Evolutionary conservation across 2,797 vertebrate genomes (phyloP).

Genomic region (Melanotaenia pygmaea): DNA sequence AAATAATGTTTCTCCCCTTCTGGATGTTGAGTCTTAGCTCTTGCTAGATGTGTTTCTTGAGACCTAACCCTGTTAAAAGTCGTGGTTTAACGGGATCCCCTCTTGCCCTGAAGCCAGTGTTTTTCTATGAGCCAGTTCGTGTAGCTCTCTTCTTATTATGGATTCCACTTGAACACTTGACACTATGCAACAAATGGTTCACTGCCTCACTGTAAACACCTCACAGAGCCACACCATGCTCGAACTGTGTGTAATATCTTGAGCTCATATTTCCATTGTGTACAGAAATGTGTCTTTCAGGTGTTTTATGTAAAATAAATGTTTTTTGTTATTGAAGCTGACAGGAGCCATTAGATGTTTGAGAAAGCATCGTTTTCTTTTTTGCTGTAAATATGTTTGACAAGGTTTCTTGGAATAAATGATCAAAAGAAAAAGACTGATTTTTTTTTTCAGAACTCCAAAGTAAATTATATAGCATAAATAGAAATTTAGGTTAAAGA

Average conservation of each 20-base stretch:
- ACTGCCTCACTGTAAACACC: constrained; percentile 55
- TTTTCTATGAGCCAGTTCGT: constrained; percentile 1
- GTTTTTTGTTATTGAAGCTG: constrained; percentile 63
- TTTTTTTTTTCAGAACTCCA: background rate
- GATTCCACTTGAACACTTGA: constrained; percentile 63
- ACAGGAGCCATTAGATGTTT: constrained; percentile 73
- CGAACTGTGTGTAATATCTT: constrained; percentile 28
- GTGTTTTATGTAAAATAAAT: constrained; percentile 38
- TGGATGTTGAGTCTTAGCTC: constrained; percentile 13
- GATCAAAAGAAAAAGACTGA: constrained; percentile 26
- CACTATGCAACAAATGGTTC: constrained; percentile 71
- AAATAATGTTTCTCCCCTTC: background rate
- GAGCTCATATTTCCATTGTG: constrained; percentile 50
- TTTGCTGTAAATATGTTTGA: constrained; percentile 77
- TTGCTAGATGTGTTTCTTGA: constrained; percentile 14
- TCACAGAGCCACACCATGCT: constrained; percentile 30
- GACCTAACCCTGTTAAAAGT: constrained; percentile 1
- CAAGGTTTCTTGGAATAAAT: constrained; percentile 79
- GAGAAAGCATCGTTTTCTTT: constrained; percentile 47
- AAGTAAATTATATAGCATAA: no score
- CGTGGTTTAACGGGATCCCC: background rate
- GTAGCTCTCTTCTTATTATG: constrained; percentile 11
- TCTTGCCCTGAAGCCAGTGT: constrained; percentile 15
- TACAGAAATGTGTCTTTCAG: constrained; percentile 52
- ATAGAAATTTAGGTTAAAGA: no score